These are phyloP conservation scores for Zaprionus nigranus DNA, from an alignment of 1,140 invertebrate species.

Conservation along the genomic window DNA sequence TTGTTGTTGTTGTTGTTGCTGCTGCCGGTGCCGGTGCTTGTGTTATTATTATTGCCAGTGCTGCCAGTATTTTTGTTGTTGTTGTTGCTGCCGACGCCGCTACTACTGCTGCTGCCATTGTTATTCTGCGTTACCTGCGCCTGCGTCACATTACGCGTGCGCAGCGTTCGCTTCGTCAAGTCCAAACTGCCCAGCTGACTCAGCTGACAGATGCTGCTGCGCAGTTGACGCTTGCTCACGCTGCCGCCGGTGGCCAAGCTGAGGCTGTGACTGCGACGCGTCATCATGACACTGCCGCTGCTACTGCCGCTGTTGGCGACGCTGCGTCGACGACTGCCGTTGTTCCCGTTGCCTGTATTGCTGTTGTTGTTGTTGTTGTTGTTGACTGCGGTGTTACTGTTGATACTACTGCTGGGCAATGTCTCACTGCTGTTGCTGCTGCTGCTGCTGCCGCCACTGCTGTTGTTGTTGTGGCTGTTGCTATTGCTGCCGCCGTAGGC, in stretches of 20 bases:
- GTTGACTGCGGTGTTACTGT: slow-evolving; percentile 3
- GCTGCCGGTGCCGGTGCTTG: neutral
- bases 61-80: slow-evolving; percentile 1
- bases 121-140: slow-evolving; percentile 13
- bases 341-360: neutral
- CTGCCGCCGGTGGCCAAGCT: slow-evolving; percentile 29
- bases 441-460: neutral
- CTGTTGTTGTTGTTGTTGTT: slow-evolving; percentile 1
- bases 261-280: slow-evolving; percentile 63
- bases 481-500: slow-evolving; percentile 33
- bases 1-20: slow-evolving; percentile 13
- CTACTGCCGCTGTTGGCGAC: slow-evolving; percentile 10
- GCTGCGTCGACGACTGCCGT: slow-evolving; percentile 14
- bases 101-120: neutral
- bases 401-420: slow-evolving; percentile 2
- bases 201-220: slow-evolving; percentile 63
- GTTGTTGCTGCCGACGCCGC: slow-evolving; percentile 1
- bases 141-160: slow-evolving; percentile 65
- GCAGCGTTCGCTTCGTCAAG: slow-evolving; percentile 70
- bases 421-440: neutral
- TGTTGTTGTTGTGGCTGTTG: slow-evolving; percentile 4
- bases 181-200: slow-evolving; percentile 42
- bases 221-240: slow-evolving; percentile 71
- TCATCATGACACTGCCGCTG: slow-evolving; percentile 50
- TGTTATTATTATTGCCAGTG: slow-evolving; percentile 11